Evolutionary conservation across 92 coral and sea anemone genomes (phyloP).

Genomic region (Bergia puertoricense): DNA sequence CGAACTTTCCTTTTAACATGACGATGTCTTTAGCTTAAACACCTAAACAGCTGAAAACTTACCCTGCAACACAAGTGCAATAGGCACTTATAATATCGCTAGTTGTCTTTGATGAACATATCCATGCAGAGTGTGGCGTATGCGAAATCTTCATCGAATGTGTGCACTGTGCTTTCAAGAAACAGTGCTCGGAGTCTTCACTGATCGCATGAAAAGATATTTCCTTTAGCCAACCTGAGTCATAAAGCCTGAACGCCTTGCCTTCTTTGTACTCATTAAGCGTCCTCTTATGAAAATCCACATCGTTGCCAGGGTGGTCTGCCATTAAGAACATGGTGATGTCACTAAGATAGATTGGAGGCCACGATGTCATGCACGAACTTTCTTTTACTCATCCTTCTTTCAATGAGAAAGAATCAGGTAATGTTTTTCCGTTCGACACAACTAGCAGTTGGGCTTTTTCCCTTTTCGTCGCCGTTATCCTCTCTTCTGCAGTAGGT

Average conservation of each 20-base stretch:
- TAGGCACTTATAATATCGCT: not conserved
- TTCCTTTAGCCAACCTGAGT: slow-evolving; percentile 30
- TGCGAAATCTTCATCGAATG: not conserved
- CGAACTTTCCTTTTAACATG: no score
- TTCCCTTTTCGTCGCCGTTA: slow-evolving; percentile 1
- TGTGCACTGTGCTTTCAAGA: slow-evolving; percentile 5
- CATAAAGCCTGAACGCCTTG: slow-evolving; percentile 6
- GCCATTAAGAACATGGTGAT: slow-evolving; percentile 22
- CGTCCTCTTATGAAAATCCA: not conserved
- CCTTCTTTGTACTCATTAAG: slow-evolving; percentile 35
- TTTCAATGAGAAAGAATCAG: slow-evolving; percentile 51
- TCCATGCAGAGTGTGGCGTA: not conserved
- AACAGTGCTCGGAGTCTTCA: no score
- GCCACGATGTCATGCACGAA: slow-evolving; percentile 49
- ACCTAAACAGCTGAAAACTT: no score
- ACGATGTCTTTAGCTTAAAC: no score
- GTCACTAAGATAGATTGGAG: slow-evolving; percentile 51
- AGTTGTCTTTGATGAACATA: not conserved
- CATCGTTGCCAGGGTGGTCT: slow-evolving; percentile 32
- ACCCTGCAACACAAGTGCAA: no score
- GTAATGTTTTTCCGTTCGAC: slow-evolving; percentile 21
- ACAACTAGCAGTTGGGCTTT: slow-evolving; percentile 20
- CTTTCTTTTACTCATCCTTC: slow-evolving; percentile 55
- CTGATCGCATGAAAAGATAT: not conserved
- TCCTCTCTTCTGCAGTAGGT: slow-evolving; percentile 26